Conservation (phyloP, 2,888 invertebrate species). For the Drosophila diplacantha region DNA sequence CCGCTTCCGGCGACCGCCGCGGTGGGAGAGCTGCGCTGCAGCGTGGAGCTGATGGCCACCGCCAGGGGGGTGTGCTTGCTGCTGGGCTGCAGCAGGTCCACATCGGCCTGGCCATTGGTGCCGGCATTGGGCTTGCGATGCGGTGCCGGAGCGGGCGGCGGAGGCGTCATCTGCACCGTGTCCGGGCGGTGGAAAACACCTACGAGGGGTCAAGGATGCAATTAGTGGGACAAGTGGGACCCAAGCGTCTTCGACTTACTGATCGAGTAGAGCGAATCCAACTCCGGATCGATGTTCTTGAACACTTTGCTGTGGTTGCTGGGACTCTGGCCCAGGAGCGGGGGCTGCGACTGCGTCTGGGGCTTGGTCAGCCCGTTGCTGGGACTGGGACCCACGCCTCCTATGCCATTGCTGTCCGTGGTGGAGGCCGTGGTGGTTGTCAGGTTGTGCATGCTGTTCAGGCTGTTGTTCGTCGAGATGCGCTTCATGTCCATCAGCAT, state of each 20-base stretch:
- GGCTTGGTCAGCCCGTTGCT: constrained; percentile 60
- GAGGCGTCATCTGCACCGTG: constrained; percentile 81
- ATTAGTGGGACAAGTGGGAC: background rate
- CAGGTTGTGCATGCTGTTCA: constrained; percentile 72
- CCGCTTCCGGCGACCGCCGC: constrained; percentile 24
- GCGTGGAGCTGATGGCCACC: constrained; percentile 42
- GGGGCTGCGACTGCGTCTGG: constrained; percentile 57
- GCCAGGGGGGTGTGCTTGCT: constrained; percentile 47
- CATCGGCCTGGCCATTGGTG: constrained; percentile 55
- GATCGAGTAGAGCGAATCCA: constrained; percentile 87
- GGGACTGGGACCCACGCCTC: constrained; percentile 61
- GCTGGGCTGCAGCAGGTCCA: constrained; percentile 58
- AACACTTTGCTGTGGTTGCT: constrained; percentile 76
- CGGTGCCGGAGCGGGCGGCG: constrained; percentile 87
- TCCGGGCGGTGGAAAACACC: constrained; percentile 77
- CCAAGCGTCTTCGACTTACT: constrained; percentile 77
- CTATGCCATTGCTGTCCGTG: constrained; percentile 54
- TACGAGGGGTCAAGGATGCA: constrained; percentile 19
- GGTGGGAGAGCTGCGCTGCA: constrained; percentile 61
- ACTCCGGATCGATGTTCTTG: constrained; percentile 80
- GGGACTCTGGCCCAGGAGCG: constrained; percentile 72
- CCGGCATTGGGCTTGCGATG: constrained; percentile 83
- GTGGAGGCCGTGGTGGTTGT: constrained; percentile 59
- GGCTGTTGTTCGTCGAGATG: constrained; percentile 73
- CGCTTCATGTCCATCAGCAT: constrained; percentile 77